phyloP scores from a whole-genome alignment of 2,797 vertebrate genomes.

The Margarornis squamiger region DNA sequence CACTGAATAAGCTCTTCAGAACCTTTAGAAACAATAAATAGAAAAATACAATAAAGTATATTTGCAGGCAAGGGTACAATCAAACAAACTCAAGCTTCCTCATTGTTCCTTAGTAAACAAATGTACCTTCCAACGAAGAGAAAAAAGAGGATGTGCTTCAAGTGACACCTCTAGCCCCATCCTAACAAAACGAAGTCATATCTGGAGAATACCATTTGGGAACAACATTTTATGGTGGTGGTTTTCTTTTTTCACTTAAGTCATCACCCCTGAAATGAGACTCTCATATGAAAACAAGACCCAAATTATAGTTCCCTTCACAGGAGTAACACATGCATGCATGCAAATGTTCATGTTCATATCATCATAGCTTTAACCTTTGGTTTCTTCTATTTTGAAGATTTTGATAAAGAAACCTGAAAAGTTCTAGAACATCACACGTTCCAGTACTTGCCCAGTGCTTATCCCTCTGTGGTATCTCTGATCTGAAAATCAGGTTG shows the following conservation, averaged over 20 bases:
- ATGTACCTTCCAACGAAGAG: background rate
- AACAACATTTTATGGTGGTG: background rate
- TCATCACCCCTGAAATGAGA: background rate
- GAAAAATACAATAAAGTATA: background rate
- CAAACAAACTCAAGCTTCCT: background rate
- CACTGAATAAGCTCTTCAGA: background rate
- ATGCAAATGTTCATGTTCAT: background rate
- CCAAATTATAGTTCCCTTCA: background rate
- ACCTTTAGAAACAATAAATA: background rate
- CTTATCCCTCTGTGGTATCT: background rate
- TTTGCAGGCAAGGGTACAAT: background rate
- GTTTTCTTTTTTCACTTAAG: background rate
- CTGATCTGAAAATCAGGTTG: background rate
- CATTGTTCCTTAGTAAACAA: background rate
- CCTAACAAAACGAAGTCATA: background rate
- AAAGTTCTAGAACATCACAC: background rate
- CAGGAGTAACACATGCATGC: rapidly evolving
- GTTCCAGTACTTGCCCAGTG: background rate
- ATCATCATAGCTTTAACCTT: background rate
- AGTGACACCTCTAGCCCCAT: background rate
- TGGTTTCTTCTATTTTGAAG: background rate
- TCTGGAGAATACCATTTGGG: background rate
- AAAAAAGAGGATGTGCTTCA: background rate
- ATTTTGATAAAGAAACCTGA: background rate
- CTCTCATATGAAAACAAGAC: background rate